Evolutionary conservation across 2,888 invertebrate species (phyloP), one percentile per base, ranked within the genome.

Genomic region (Platycheirus albimanus): DNA sequence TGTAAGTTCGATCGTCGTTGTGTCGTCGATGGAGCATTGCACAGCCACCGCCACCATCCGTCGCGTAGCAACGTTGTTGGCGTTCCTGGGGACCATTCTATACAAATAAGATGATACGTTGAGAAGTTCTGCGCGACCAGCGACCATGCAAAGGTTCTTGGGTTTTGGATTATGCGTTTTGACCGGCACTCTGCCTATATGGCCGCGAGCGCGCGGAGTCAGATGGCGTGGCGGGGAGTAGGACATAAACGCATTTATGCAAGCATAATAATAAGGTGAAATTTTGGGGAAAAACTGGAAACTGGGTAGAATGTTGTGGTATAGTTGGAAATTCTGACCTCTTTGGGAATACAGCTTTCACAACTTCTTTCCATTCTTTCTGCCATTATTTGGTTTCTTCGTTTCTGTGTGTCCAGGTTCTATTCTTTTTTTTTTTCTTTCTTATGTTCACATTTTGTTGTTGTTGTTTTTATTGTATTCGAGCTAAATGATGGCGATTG

Each of bases 241-340:
- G 83, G 83, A 83, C 83, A 83, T 69, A 78, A 78, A 83, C 83
- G 83, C 83, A 83, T 83, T 83, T 78, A 83, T 83, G 83, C 83
- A 83, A 83, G 74, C 83, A 78, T 83, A 83, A 83, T 83, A 83
- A 83, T 83, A 83, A 83, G 78, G 83, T 83, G 83, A 83, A 83
- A 78, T 83, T 78, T 83, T 83, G 67, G 72, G 83, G 83, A 74
- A 64, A 83, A 83, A 78, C 78, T 78, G 78, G 78, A 78, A 78
- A 83, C 83, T 74, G 71, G 71, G 81, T 54, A 67, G 67, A 77
- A 81, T 66, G 72, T 52, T 71, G 77, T 77, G 67, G 49, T 54
- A 51, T 8, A 28, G 78, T 78, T 77, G 72, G 69, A 74, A 78
- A 83, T 83, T 83, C 78, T 83, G 83, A 83, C 83, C 83, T 83